Base-by-base conservation (phyloP, 2,888 invertebrate species). In the Graphium colonna region DNA sequence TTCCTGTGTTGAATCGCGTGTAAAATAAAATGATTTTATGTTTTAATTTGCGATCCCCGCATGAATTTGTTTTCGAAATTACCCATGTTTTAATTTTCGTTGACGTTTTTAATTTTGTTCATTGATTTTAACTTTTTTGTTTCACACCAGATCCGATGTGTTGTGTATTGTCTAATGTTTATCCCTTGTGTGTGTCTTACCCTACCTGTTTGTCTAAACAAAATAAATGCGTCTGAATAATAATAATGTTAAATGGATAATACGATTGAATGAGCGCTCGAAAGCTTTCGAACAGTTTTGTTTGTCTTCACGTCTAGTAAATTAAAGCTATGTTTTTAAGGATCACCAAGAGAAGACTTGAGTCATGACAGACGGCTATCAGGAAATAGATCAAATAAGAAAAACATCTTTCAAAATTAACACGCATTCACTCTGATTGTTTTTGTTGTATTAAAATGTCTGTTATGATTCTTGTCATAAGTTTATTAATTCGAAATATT, bases 131-230 rank as follows among this genome's bases (percentile, higher is more conserved):
- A 69, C 10, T 31, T 31, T 26, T 31, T 31, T 36, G 82, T 85
- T 85, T 88, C 90, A 87, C 90, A 88, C 90, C 90, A 90, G 90
- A 90, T 87, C 86, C 84, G 86, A 86, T 85, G 90, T 89, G 86
- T 90, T 95, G 95, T 95, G 95, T 95, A 94, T 95, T 95, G 95
- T 95, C 95, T 95, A 94, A 94, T 94, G 94, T 94, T 93, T 90
- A 93, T 94, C 94, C 95, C 92, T 94, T 95, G 95, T 95, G 95
- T 95, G 94, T 95, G 94, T 95, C 94, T 93, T 87, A 93, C 92
- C 92, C 91, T 81, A 87, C 89, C 89, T 86, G 87, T 88, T 87
- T 90, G 88, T 90, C 83, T 84, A 70, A 85, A 82, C 67, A 77
- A 83, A 82, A 79, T 66, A 77, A 82, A 82, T 72, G 81, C 86